Evolutionary conservation across 2,797 vertebrate species (phyloP), one percentile per base, ranked within the genome.

Genomic region (Pipistrellus pipistrellus): DNA sequence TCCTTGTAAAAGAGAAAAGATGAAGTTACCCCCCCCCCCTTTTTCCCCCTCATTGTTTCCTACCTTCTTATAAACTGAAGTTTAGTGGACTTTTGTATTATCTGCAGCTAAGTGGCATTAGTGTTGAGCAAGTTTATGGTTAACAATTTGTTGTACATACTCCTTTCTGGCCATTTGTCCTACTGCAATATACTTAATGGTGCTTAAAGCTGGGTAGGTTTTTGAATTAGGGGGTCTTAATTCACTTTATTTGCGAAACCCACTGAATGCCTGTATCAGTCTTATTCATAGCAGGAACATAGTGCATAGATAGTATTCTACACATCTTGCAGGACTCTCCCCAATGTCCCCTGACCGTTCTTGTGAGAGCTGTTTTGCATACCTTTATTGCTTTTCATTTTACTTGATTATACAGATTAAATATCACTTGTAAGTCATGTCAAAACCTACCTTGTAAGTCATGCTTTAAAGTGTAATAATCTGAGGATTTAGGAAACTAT

Each of bases 201-300:
- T 93, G 73, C 92, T 93, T 95, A 30, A 91, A 94, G n/a, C 88
- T 95, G 20, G 44, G 30, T 59, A 88, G 84, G 62, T 51, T 94
- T 92, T 71, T 25, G 59, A 41, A 21, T 66, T 14, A 2, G 66
- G 91, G 62, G 68, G 88, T 57, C 55, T 73, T 81, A 6, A 84
- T 96, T 94, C 80, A 89, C 44, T 57, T 85, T 90, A 32, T 85
- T 73, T 9, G 48, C 41, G 88, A 94, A 51, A 41, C 23, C 11
- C 53, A 55, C 38, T 46, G 23, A 75, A 13, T 0, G 1, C 17
- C 55, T 90, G n/a, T 5, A 23, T 85, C 35, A 20, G 88, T 48
- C 23, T 89, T 77, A 2, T 51, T 0, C 0, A 32, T 23, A 78
- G 82, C n/a, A 85, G 51, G 44, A 93, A 38, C 6, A 1, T 85